Evolutionary conservation across 2,888 invertebrate genomes (phyloP).

Genomic region (Alsophila aescularia): DNA sequence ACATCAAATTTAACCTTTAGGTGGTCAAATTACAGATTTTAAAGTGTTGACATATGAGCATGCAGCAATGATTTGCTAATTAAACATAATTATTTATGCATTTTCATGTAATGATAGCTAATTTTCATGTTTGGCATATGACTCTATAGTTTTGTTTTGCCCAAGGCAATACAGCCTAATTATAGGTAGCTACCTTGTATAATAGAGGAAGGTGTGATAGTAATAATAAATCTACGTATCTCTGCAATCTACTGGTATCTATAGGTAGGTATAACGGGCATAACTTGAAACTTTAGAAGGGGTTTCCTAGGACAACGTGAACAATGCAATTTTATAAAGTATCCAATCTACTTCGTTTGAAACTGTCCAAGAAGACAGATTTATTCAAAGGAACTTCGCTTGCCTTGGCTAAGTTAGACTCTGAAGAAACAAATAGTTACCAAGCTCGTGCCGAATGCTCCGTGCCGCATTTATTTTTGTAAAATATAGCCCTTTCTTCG

Average conservation of each 20-base stretch:
- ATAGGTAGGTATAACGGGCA: background rate
- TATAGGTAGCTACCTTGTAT: slow-evolving; percentile 16
- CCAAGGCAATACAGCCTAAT: slow-evolving; percentile 25
- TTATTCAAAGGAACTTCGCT: slow-evolving; percentile 47
- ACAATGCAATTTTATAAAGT: slow-evolving; percentile 21
- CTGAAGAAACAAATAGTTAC: slow-evolving; percentile 27
- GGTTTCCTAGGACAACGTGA: background rate
- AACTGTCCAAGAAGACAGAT: slow-evolving; percentile 24
- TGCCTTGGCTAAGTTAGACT: slow-evolving; percentile 45
- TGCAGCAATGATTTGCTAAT: slow-evolving; percentile 21
- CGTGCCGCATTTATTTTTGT: slow-evolving; percentile 23
- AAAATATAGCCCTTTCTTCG: slow-evolving; percentile 20
- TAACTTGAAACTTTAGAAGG: background rate
- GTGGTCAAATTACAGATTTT: slow-evolving; percentile 3
- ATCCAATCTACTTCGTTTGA: slow-evolving; percentile 46
- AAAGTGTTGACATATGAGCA: slow-evolving; percentile 17
- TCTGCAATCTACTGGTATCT: background rate
- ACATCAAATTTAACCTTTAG: background rate
- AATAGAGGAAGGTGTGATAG: background rate
- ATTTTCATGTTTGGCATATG: slow-evolving; percentile 16
- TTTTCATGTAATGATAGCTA: slow-evolving; percentile 2
- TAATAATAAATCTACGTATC: background rate
- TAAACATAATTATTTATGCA: slow-evolving; percentile 12
- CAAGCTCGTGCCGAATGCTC: slow-evolving; percentile 37
- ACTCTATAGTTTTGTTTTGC: slow-evolving; percentile 23